These are phyloP conservation scores for Callaeas wilsoni DNA, from an alignment of 2,113 vertebrate species.

Conservation along the genomic window DNA sequence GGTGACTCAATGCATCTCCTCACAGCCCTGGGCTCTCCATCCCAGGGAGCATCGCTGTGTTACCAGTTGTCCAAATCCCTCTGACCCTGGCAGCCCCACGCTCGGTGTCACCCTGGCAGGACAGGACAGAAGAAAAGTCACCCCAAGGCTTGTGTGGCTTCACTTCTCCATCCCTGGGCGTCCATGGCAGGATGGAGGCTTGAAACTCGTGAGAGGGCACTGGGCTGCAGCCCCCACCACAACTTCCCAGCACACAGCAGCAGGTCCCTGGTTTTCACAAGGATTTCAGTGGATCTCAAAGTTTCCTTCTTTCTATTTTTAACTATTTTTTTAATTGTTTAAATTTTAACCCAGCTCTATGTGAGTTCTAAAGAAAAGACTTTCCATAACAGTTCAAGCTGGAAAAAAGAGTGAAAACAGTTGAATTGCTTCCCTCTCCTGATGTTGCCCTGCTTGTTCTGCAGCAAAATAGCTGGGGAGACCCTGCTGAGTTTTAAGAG, in stretches of 20 bases:
- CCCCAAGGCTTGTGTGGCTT: neutral
- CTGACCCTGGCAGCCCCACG: neutral
- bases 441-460: neutral
- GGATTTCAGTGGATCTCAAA: neutral
- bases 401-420: neutral
- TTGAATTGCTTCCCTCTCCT: neutral
- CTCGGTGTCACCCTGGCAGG: neutral
- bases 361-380: neutral
- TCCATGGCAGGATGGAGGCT: neutral
- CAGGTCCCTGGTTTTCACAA: neutral
- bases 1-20: slow-evolving; percentile 13
- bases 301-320: neutral
- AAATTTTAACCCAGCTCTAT: neutral
- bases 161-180: neutral
- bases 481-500: neutral
- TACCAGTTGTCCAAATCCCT: neutral
- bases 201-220: neutral
- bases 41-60: neutral
- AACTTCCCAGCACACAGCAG: neutral
- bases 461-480: neutral
- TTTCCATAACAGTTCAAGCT: neutral
- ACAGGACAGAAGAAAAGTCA: neutral
- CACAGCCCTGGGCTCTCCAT: neutral
- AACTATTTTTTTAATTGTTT: neutral
- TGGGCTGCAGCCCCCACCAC: neutral